Percentiles rank a stretch among this genome's conserved stretches.
Conservation (phyloP, 1,140 invertebrate species). For the Reticulitermes speratus region DNA sequence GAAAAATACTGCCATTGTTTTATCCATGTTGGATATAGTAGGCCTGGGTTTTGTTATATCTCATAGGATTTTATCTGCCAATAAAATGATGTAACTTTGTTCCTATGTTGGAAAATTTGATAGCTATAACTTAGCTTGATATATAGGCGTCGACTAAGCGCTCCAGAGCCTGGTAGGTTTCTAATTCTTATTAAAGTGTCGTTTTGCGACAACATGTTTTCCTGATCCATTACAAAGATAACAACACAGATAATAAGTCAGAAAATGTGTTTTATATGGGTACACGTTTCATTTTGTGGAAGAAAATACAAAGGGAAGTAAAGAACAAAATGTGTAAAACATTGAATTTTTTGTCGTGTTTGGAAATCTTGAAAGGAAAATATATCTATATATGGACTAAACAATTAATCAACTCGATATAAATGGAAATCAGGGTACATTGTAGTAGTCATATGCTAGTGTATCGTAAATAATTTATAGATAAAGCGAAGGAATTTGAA, state of each 20-base stretch:
- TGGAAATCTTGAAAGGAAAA: no score
- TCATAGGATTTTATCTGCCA: not conserved
- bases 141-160: not conserved
- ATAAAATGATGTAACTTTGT: slow-evolving; percentile 1
- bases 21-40: not conserved
- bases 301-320: no score
- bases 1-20: not conserved
- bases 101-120: not conserved
- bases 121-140: not conserved
- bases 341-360: no score
- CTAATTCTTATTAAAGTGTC: not conserved
- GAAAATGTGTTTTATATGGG: not conserved
- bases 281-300: no score
- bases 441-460: no score
- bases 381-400: no score
- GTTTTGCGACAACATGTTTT: not conserved
- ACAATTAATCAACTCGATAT: no score
- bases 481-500: no score
- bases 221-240: not conserved
- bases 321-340: no score
- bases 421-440: no score
- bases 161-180: not conserved
- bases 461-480: no score
- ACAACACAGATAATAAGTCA: not conserved
- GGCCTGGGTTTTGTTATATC: not conserved